Evolutionary conservation across 2,797 vertebrate species (phyloP), one percentile per base, ranked within the genome.

Genomic region (Pseudochaenichthys georgianus): DNA sequence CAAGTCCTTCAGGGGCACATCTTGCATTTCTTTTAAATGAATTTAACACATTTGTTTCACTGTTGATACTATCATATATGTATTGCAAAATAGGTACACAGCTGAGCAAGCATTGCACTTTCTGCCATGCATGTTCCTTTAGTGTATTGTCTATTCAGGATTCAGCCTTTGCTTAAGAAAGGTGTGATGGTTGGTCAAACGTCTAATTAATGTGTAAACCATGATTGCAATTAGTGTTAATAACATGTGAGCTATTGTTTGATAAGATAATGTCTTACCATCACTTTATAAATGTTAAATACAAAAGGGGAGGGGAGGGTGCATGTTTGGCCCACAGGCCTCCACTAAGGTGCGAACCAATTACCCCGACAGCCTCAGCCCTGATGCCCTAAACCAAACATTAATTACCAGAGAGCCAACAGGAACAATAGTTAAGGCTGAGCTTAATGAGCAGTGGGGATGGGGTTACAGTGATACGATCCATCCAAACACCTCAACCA

Each of bases 351-450:
- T 82, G 82, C 82, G 88, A 90, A 88, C 75, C 84, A 92, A 88
- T 92, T 92, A 92, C 81, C 77, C 77, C 79, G 80, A 82, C 84
- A 82, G 88, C 75, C 71, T 85, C 75, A 74, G 73, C 83, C 78
- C 80, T 70, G 70, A 58, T 73, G 78, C 82, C 83, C 89, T 82
- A 63, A 85, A 86, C 84, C 70, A 81, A 89, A 87, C 89, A 71
- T 87, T 90, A 89, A 91, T 91, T 88, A 91, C 77, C 70, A 75
- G 54, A 23, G 78, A 87, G 88, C 76, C 79, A 80, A 75, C 65
- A 73, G 75, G 80, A 85, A 87, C 84, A 79, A 86, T 91, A 88
- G 89, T 93, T 88, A 85, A 87, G 84, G 77, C 75, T 48, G 75
- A 78, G 72, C 76, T 77, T 87, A 89, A 88, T 84, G 81, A 89